Evolutionary conservation across 2,113 vertebrate species (phyloP).

Genomic region (Fregetta grallaria): DNA sequence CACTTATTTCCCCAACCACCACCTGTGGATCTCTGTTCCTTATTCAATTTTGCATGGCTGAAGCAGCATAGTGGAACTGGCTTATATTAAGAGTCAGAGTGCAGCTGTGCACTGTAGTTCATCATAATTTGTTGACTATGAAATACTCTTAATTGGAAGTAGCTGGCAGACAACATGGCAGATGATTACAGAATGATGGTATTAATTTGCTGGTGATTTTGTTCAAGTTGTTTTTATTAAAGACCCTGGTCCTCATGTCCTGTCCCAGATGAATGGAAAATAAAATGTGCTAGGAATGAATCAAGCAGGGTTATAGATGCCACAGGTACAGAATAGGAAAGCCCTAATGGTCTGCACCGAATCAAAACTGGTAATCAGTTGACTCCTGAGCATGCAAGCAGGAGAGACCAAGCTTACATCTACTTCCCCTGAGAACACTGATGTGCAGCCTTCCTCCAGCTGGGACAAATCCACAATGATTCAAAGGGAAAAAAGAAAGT

Average conservation of each 20-base stretch:
- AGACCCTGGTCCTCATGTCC: not conserved
- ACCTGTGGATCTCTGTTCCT: not conserved
- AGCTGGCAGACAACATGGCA: not conserved
- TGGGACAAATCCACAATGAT: not conserved
- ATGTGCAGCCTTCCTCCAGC: not conserved
- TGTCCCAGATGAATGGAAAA: not conserved
- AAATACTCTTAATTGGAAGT: not conserved
- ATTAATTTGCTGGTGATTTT: not conserved
- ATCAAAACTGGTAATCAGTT: not conserved
- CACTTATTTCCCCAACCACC: not conserved
- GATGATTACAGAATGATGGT: not conserved
- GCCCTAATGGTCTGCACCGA: not conserved
- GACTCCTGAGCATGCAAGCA: not conserved
- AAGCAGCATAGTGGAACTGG: not conserved
- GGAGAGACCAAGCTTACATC: not conserved
- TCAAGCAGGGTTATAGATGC: not conserved
- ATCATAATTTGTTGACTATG: not conserved
- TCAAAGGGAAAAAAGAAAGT: not conserved
- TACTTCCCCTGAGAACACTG: not conserved
- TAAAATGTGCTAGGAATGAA: not conserved
- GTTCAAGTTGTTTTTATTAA: not conserved
- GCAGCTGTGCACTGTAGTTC: not conserved
- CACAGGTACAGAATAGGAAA: not conserved
- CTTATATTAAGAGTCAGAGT: not conserved
- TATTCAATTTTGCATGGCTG: not conserved